Evolutionary conservation across 2,888 invertebrate genomes (phyloP).

Genomic region (Rhagonycha fulva): DNA sequence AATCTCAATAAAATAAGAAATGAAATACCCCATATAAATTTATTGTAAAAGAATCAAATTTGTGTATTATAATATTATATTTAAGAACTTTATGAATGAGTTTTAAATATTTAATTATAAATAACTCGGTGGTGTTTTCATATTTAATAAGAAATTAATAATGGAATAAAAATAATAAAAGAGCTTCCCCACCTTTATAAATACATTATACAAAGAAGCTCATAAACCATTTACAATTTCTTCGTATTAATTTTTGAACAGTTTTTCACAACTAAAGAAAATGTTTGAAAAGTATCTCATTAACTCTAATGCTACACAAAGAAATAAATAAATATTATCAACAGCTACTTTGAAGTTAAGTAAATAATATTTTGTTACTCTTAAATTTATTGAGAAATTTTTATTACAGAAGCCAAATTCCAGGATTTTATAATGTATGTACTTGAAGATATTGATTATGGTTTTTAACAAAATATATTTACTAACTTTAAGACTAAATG

Average conservation of each 20-base stretch:
- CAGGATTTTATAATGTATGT: neutral
- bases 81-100: neutral
- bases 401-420: neutral
- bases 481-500: neutral
- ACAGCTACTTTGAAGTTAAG: no score
- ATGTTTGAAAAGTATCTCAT: neutral
- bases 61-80: no score
- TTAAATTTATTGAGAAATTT: neutral
- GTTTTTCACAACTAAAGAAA: neutral
- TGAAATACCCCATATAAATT: neutral
- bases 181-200: neutral
- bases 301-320: neutral
- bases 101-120: constrained; percentile 7
- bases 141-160: neutral
- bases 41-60: neutral
- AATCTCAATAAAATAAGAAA: constrained; percentile 19
- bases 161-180: neutral
- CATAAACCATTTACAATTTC: neutral
- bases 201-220: neutral
- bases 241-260: neutral
- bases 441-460: neutral
- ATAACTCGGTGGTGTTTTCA: constrained; percentile 1
- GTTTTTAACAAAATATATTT: neutral
- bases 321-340: neutral
- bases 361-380: no score